These are phyloP conservation scores for Anthopleura xanthogrammica DNA, from an alignment of 92 coral and sea anemone species.

Conservation along the genomic window DNA sequence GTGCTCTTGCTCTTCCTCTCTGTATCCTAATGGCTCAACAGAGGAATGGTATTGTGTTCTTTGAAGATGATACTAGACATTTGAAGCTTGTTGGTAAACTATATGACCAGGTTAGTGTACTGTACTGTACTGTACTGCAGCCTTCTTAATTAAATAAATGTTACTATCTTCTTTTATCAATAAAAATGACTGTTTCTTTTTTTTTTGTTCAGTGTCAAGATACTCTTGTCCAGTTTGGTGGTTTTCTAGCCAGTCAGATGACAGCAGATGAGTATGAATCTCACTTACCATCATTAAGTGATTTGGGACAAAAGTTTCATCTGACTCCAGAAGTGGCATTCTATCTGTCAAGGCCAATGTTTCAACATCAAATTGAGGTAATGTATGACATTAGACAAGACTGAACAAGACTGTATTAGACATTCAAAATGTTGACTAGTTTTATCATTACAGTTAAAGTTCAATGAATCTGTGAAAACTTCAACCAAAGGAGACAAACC, in stretches of 20 bases:
- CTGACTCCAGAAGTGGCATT: conserved; percentile 94
- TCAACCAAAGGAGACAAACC: conserved; percentile 51
- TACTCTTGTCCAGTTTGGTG: conserved; percentile 96
- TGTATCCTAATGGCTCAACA: conserved; percentile 97
- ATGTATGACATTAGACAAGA: background rate
- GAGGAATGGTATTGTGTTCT: conserved; percentile 91
- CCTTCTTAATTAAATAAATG: no score
- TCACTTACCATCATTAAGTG: conserved; percentile 77
- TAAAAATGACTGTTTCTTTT: background rate
- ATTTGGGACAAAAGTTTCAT: conserved; percentile 80
- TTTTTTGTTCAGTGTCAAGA: conserved; percentile 80
- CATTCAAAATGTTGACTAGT: background rate
- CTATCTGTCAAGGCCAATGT: conserved; percentile 94
- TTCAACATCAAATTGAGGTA: conserved; percentile 91
- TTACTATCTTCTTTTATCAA: no score
- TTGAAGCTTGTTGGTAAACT: conserved; percentile 94
- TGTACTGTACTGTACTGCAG: background rate
- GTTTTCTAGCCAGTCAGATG: conserved; percentile 91
- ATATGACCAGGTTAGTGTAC: conserved; percentile 80
- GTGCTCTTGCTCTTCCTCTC: conserved; percentile 86
- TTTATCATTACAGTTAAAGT: conserved; percentile 42
- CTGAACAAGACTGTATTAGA: background rate
- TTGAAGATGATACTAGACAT: conserved; percentile 82
- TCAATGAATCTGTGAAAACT: conserved; percentile 41
- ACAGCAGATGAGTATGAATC: conserved; percentile 89